A percentile compares a stretch with the other conserved stretches of the same genome.
Conservation (phyloP, 2,888 invertebrate genomes). For the Adelphocoris suturalis region DNA sequence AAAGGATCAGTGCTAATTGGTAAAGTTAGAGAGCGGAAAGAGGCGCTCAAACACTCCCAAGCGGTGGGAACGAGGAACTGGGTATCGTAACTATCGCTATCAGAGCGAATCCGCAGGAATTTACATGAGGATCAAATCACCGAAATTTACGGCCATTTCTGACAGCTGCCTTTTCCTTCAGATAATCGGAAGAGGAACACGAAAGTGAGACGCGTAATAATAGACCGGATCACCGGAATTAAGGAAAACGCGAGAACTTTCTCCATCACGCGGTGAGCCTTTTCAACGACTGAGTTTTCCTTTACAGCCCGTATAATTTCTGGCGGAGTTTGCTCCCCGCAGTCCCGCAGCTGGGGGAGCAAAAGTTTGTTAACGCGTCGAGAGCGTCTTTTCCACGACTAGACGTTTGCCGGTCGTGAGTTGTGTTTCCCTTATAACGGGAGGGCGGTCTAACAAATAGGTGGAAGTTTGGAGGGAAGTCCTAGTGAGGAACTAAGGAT, state of each 20-base stretch:
- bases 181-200: background rate
- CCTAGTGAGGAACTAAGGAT: no score
- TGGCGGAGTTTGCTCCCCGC: background rate
- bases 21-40: background rate
- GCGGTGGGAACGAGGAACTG: background rate
- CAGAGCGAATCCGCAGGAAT: background rate
- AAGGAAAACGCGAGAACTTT: constrained; percentile 14
- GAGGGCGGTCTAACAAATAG: no score
- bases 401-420: no score
- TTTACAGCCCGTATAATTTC: constrained; percentile 15
- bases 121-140: constrained; percentile 17
- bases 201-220: background rate
- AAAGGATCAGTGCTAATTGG: background rate
- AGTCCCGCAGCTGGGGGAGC: background rate
- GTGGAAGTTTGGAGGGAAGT: no score
- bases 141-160: background rate
- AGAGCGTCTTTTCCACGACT: background rate
- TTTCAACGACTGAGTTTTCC: constrained; percentile 34
- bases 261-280: constrained; percentile 7
- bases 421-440: no score
- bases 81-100: background rate
- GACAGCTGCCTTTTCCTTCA: background rate
- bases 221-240: background rate
- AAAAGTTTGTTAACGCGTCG: background rate
- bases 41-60: background rate